These are phyloP conservation scores for Euwallacea similis DNA, from an alignment of 1,140 invertebrate species.

Conservation along the genomic window DNA sequence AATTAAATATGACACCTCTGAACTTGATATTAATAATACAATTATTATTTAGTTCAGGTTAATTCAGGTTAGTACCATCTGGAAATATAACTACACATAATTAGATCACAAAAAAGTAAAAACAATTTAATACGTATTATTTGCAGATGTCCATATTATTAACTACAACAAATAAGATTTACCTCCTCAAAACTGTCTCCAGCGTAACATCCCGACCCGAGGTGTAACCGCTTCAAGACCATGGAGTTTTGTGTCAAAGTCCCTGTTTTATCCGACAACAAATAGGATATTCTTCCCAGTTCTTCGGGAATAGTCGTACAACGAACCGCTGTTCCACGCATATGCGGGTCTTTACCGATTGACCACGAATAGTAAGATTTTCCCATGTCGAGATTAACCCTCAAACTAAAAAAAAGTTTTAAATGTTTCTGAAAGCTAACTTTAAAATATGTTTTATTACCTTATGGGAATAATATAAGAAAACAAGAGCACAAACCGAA, in stretches of 20 bases:
- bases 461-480: constrained; percentile 99
- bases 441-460: constrained; percentile 44
- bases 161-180: constrained; percentile 10
- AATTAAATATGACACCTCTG: no score
- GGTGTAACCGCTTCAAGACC: constrained; percentile 93
- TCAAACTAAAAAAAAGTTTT: constrained; percentile 65
- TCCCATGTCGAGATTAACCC: constrained; percentile 98
- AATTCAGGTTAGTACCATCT: no score
- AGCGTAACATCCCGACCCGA: constrained; percentile 87
- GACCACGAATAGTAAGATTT: constrained; percentile 97
- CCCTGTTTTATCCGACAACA: constrained; percentile 97
- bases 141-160: not conserved
- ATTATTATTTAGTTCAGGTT: no score
- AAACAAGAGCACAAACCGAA: constrained; percentile 95
- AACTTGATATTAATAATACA: no score
- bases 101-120: no score
- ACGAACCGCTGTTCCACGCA: constrained; percentile 94
- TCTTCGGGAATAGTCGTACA: constrained; percentile 99
- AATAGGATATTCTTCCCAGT: constrained; percentile 92
- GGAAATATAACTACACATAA: no score
- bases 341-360: constrained; percentile 91
- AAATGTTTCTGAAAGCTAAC: constrained; percentile 30
- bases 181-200: constrained; percentile 88
- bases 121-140: no score
- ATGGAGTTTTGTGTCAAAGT: constrained; percentile 99